Conservation (phyloP, 2,888 invertebrate genomes). For the Eupithecia subfuscata region DNA sequence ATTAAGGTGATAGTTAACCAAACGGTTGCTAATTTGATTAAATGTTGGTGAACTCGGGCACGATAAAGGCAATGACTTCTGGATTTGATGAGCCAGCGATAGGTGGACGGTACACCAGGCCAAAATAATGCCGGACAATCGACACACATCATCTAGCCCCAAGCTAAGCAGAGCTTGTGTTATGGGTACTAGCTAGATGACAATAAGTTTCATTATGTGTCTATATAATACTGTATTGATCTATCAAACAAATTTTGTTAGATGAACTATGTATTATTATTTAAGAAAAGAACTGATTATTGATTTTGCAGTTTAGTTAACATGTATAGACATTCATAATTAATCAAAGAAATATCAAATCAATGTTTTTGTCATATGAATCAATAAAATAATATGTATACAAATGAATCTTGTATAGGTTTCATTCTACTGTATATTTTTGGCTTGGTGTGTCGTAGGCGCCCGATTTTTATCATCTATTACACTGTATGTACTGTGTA, state of each 20-base stretch:
- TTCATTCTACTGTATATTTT: neutral
- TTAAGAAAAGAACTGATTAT: neutral
- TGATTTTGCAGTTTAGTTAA: neutral
- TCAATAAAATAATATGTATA: too few relatives aligned
- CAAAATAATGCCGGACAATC: neutral
- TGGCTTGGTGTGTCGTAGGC: slow-evolving; percentile 15
- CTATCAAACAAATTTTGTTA: neutral
- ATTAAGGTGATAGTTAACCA: neutral
- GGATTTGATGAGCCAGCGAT: slow-evolving; percentile 8
- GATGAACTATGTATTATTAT: neutral
- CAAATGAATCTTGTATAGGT: neutral
- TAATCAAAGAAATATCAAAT: neutral
- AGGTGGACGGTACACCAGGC: slow-evolving; percentile 1
- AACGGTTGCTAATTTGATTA: neutral
- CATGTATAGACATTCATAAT: neutral
- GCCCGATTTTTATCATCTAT: slow-evolving; percentile 7
- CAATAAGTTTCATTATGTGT: neutral
- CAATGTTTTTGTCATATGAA: neutral
- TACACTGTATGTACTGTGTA: slow-evolving; percentile 13
- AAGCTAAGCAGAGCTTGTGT: too few relatives aligned
- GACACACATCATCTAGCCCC: too few relatives aligned
- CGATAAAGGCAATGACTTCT: neutral
- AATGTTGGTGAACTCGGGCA: neutral
- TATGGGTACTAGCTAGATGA: too few relatives aligned
- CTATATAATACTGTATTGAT: neutral